Conservation (phyloP, 2,888 invertebrate genomes). For the Napeogenes sylphis region DNA sequence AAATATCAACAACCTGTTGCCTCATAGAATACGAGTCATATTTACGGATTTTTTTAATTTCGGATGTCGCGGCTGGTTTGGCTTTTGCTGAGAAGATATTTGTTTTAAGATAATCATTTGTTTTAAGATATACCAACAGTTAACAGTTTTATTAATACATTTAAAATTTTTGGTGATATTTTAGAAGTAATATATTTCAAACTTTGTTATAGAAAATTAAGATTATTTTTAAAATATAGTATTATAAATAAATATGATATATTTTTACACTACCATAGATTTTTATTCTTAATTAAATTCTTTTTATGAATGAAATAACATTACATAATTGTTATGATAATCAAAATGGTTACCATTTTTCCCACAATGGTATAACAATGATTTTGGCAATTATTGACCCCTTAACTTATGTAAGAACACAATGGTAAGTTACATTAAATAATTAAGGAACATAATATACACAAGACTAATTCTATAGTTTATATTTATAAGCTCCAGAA, state of each 20-base stretch:
- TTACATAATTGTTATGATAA: too few species aligned
- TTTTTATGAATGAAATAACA: too few species aligned
- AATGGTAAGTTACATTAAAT: neutral
- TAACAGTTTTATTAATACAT: constrained; percentile 3
- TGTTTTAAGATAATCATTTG: constrained; percentile 3
- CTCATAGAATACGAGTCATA: constrained; percentile 65
- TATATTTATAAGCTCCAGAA: too few species aligned
- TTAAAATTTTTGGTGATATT: constrained; percentile 6
- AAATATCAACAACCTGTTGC: constrained; percentile 60
- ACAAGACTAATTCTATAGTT: too few species aligned
- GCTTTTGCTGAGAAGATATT: constrained; percentile 54
- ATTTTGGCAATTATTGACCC: too few species aligned
- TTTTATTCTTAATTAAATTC: too few species aligned
- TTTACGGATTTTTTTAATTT: constrained; percentile 69
- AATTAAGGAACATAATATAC: too few species aligned
- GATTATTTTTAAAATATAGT: constrained; percentile 9
- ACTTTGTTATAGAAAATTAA: constrained; percentile 11
- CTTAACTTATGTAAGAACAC: neutral
- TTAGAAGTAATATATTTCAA: constrained; percentile 4
- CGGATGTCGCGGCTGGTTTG: constrained; percentile 68
- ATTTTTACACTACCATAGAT: neutral
- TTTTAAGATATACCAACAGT: neutral
- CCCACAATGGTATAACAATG: too few species aligned
- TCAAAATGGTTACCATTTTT: too few species aligned
- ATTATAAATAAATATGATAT: constrained; percentile 9